Evolutionary conservation across 2,888 invertebrate genomes (phyloP).

Genomic region (Callyntrura guangdongensis): DNA sequence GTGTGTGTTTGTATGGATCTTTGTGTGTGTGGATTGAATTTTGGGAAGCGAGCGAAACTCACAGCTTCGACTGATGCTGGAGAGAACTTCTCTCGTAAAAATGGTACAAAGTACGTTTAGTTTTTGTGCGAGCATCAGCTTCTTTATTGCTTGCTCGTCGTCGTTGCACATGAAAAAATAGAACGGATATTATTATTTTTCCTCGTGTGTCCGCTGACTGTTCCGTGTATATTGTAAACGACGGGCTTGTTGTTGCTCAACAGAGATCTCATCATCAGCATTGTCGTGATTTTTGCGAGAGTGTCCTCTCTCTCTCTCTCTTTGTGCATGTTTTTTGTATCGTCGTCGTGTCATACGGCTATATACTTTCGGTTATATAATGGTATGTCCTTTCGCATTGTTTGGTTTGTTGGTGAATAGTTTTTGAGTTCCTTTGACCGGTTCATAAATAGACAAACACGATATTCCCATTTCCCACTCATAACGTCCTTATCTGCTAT

Average conservation of each 20-base stretch:
- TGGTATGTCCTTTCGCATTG: too few species aligned
- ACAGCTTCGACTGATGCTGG: background rate
- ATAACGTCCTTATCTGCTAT: background rate
- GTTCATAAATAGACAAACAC: background rate
- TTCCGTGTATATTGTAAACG: background rate
- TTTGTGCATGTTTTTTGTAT: background rate
- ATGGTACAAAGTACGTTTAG: background rate
- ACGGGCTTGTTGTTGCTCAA: background rate
- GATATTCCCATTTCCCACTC: slow-evolving; percentile 1
- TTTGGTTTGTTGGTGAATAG: background rate
- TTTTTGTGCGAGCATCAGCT: background rate
- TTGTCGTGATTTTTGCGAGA: slow-evolving; percentile 25
- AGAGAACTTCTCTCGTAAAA: background rate
- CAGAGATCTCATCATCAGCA: slow-evolving; percentile 1
- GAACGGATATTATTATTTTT: slow-evolving; percentile 21
- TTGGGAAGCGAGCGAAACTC: background rate
- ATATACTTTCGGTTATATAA: too few species aligned
- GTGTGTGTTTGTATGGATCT: background rate
- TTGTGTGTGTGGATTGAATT: background rate
- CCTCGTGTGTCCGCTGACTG: background rate
- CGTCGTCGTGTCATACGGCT: too few species aligned
- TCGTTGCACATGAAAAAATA: background rate
- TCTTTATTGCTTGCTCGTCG: background rate
- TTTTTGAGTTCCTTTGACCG: background rate
- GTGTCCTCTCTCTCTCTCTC: background rate